Evolutionary conservation across 2,113 vertebrate species (phyloP).

Genomic region (Python bivittatus): DNA sequence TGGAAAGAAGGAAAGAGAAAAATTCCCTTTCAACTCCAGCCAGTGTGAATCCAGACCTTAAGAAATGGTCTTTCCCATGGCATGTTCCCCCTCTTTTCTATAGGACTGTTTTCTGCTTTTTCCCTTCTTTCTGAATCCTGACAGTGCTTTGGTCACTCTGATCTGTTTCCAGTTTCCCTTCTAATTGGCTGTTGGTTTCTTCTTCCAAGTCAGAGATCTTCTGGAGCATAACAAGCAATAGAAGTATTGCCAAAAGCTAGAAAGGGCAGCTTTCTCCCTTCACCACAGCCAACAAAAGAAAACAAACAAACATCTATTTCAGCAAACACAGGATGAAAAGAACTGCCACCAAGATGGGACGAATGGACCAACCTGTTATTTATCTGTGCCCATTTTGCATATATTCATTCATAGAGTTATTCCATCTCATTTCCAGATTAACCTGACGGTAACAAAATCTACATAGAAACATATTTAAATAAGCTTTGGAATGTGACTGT

Average conservation of each 20-base stretch:
- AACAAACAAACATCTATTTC: background rate
- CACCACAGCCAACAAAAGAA: background rate
- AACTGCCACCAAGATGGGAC: background rate
- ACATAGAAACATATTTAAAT: background rate
- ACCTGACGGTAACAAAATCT: background rate
- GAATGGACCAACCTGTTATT: background rate
- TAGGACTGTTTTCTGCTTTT: background rate
- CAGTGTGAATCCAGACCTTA: background rate
- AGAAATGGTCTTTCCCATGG: background rate
- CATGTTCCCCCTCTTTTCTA: background rate
- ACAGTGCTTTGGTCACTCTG: background rate
- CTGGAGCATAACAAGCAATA: background rate
- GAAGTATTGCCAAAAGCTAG: background rate
- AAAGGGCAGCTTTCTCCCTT: background rate
- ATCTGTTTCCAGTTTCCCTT: background rate
- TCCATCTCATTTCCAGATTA: background rate
- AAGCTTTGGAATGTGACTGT: background rate
- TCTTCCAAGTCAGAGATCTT: background rate
- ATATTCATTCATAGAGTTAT: background rate
- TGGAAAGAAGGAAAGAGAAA: no score
- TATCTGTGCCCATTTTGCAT: background rate
- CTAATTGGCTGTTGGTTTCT: background rate
- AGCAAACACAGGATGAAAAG: background rate
- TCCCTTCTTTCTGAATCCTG: background rate
- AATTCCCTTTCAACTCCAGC: background rate